Evolutionary conservation across 2,888 invertebrate species (phyloP), one percentile per base, ranked within the genome.

Genomic region (Drosophila ochracea): DNA sequence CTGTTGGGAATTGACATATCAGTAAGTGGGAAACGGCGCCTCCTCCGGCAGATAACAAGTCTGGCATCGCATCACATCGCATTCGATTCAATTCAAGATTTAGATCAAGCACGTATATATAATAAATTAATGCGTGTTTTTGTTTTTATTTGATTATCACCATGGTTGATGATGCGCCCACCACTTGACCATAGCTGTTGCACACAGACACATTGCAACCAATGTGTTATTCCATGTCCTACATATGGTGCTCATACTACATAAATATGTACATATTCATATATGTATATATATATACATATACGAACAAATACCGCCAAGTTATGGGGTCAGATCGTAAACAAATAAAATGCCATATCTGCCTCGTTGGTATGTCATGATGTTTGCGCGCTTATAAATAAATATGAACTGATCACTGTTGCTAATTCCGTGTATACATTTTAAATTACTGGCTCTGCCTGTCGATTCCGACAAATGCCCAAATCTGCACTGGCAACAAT

Each of bases 301-400:
- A 53, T 37, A 33, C 30, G 13, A 19, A 68, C 31, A 47, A 35
- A 62, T 62, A 55, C 61, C 33, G 55, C 35, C 43, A 33, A 68
- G 63, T 77, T 84, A 87, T 87, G 82, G 50, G 84, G 84, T 87
- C 84, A 89, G 73, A 64, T 65, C 77, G 82, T 84, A 84, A 82
- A 87, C 90, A 84, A 73, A 87, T 84, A 73, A 72, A 73, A 75
- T 69, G 77, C 63, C 76, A 79, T 69, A 54, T 74, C 65, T 77
- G 66, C 77, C 65, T 47, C 9, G 16, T 7, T 25, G 25, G 25
- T 21, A 3, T 21, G n/a, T 3, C 19, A 19, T 37, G 37, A n/a
- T 43, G n/a, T 39, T 9, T 39, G 9, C 19, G 39, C 19, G 33
- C 68, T 50, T 68, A 66, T 75, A 77, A 78, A 79, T 70, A 77